Conservation (phyloP, 2,113 vertebrate species). For the Marmota flaviventris region DNA sequence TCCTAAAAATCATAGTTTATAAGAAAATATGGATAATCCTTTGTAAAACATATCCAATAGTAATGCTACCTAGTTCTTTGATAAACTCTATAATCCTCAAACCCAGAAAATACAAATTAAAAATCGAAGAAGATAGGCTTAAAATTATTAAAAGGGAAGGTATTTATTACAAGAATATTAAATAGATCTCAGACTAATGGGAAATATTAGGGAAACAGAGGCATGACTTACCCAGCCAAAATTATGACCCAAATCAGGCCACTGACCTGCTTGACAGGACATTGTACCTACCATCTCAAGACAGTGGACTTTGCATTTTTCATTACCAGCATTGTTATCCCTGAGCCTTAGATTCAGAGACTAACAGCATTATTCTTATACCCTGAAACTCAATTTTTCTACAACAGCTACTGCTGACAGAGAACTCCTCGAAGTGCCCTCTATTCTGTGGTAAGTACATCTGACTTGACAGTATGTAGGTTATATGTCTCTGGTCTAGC, state of each 20-base stretch:
- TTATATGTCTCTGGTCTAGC: too few species aligned
- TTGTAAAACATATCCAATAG: background rate
- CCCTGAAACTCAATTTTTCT: background rate
- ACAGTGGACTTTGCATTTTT: background rate
- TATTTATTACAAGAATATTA: background rate
- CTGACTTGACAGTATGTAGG: background rate
- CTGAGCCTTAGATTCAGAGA: background rate
- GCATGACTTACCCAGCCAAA: background rate
- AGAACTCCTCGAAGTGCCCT: background rate
- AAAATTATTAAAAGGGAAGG: background rate
- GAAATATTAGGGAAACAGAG: background rate
- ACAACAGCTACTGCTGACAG: background rate
- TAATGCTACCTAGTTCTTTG: background rate
- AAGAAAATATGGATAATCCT: background rate
- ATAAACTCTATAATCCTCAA: background rate
- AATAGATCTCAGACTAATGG: background rate
- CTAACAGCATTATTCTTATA: background rate
- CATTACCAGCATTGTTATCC: fast-evolving
- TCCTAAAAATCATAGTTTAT: background rate
- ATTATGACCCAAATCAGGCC: background rate
- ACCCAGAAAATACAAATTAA: background rate
- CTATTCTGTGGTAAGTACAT: background rate
- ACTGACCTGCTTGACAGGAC: background rate
- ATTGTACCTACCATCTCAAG: background rate
- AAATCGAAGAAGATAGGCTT: background rate